Evolutionary conservation across 2,113 vertebrate species (phyloP).

Genomic region (Spilogale gracilis): DNA sequence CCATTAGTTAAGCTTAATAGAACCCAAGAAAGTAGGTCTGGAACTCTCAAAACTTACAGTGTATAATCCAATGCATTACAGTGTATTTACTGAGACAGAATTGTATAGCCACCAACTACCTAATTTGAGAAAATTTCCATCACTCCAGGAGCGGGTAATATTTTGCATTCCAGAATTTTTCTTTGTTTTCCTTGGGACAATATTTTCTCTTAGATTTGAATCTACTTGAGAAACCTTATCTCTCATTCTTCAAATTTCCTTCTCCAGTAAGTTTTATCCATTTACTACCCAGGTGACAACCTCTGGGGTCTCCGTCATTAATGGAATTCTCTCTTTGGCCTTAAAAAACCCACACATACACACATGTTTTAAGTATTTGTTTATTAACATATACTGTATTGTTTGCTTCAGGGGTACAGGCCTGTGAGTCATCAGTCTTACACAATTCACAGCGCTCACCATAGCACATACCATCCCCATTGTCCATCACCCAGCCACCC

Average conservation of each 20-base stretch:
- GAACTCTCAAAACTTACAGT: background rate
- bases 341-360: background rate
- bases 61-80: background rate
- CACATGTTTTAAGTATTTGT: too few relatives aligned
- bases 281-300: background rate
- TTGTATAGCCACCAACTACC: background rate
- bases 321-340: background rate
- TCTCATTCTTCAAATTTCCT: slow-evolving; percentile 39
- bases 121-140: background rate
- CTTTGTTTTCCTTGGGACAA: background rate
- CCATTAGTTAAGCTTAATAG: background rate
- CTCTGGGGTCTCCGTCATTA: background rate
- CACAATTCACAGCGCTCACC: too few relatives aligned
- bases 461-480: too few relatives aligned
- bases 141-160: accelerated
- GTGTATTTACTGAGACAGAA: accelerated
- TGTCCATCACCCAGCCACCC: too few relatives aligned
- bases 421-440: too few relatives aligned
- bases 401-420: too few relatives aligned
- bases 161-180: background rate
- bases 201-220: slow-evolving; percentile 38
- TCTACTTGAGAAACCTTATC: background rate
- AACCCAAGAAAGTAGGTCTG: background rate
- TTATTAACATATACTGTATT: too few relatives aligned
- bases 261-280: background rate